Evolutionary conservation across 1,140 invertebrate species (phyloP).

Genomic region (Sitobion miscanthi): DNA sequence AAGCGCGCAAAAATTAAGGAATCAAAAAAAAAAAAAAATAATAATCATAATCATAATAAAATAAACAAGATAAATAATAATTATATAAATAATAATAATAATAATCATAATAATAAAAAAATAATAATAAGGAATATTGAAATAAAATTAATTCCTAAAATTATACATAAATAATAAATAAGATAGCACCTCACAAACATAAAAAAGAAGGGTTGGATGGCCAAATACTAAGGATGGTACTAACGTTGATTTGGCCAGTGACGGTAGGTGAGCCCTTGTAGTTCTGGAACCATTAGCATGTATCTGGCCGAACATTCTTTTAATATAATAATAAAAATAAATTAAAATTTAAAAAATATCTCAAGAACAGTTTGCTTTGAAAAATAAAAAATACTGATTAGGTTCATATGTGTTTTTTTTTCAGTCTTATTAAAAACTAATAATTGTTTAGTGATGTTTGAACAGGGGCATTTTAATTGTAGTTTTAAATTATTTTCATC

Average conservation of each 20-base stretch:
- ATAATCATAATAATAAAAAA: constrained; percentile 17
- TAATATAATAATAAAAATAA: constrained; percentile 56
- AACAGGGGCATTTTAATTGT: constrained; percentile 17
- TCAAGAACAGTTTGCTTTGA: constrained; percentile 45
- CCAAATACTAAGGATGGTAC: constrained; percentile 55
- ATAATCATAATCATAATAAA: constrained; percentile 30
- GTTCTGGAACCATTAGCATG: constrained; percentile 57
- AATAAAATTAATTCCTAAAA: constrained; percentile 55
- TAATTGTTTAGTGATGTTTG: constrained; percentile 40
- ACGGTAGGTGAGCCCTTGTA: constrained; percentile 56
- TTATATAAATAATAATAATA: constrained; percentile 44
- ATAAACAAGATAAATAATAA: constrained; percentile 48
- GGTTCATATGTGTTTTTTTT: constrained; percentile 48
- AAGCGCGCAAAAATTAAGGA: constrained; percentile 31
- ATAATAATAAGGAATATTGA: constrained; percentile 55
- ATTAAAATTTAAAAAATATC: constrained; percentile 55
- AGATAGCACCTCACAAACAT: constrained; percentile 55
- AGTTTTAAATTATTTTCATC: constrained; percentile 40
- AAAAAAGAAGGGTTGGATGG: constrained; percentile 55
- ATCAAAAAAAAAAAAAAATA: constrained; percentile 41
- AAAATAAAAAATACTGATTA: constrained; percentile 54
- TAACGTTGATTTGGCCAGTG: constrained; percentile 57
- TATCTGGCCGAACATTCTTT: constrained; percentile 57
- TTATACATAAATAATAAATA: constrained; percentile 56
- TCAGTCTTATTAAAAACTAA: constrained; percentile 51